A percentile compares a stretch with the other conserved stretches of the same genome.
phyloP scores from a whole-genome alignment of 92 coral and sea anemone species.

The Umimayanthus kanabou region DNA sequence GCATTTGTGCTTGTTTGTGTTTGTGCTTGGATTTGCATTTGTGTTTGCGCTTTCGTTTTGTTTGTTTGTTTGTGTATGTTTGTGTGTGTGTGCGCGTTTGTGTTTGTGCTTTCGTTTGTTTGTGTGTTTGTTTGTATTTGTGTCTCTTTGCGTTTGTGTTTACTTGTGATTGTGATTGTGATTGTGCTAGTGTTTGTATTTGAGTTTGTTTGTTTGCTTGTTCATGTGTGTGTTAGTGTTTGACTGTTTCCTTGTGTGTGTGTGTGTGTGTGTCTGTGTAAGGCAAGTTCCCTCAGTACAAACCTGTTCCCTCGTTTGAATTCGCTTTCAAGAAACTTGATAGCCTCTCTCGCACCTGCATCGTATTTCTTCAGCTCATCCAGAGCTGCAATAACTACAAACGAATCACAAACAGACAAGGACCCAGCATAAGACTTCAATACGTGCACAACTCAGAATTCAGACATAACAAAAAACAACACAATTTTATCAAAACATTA shows the following conservation, averaged over 20 bases:
- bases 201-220: background rate
- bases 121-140: background rate
- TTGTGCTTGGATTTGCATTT: too few species aligned
- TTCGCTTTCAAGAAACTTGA: slow-evolving; percentile 89
- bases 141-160: too few species aligned
- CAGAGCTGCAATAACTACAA: slow-evolving; percentile 87
- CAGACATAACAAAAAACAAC: background rate
- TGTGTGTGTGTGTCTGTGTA: background rate
- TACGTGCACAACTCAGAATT: background rate
- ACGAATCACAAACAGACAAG: background rate
- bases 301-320: slow-evolving; percentile 96
- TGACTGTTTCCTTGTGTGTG: background rate
- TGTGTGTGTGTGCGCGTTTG: too few species aligned
- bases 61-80: too few species aligned
- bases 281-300: background rate
- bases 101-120: too few species aligned
- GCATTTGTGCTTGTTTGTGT: background rate
- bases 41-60: too few species aligned
- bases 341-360: slow-evolving; percentile 97
- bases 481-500: too few species aligned
- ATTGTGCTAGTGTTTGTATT: too few species aligned
- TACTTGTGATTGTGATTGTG: too few species aligned
- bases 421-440: background rate
- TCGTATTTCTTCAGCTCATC: slow-evolving; percentile 95
- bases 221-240: too few species aligned